Conservation (phyloP, 2,113 vertebrate genomes). For the Antechinus flavipes region DNA sequence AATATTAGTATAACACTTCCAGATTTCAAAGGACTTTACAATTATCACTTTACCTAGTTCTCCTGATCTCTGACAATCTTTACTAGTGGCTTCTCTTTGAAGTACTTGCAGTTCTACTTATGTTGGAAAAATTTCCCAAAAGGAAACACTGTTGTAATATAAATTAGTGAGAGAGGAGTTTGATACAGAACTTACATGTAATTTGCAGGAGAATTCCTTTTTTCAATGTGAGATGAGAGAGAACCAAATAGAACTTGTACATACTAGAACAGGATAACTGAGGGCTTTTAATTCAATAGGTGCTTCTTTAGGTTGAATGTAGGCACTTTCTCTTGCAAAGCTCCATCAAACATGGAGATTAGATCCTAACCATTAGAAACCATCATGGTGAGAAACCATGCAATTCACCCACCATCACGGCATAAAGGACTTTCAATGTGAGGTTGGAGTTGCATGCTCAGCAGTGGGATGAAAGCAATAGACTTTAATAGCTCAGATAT, state of each 20-base stretch:
- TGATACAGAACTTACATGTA: conserved; percentile 52
- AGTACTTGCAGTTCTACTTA: conserved; percentile 72
- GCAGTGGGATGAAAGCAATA: conserved; percentile 28
- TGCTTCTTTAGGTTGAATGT: conserved; percentile 20
- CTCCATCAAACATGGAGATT: not conserved
- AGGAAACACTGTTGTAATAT: conserved; percentile 63
- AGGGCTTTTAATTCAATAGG: conserved; percentile 22
- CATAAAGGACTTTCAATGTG: conserved; percentile 15
- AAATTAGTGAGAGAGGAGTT: conserved; percentile 67
- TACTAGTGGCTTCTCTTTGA: conserved; percentile 67
- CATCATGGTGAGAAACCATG: conserved; percentile 12
- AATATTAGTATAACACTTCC: conserved; percentile 50
- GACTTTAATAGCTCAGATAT: conserved; percentile 26
- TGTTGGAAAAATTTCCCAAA: conserved; percentile 57
- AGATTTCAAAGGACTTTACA: conserved; percentile 63
- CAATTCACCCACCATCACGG: not conserved
- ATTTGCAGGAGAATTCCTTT: conserved; percentile 45
- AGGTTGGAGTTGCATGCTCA: conserved; percentile 30
- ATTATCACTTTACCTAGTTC: conserved; percentile 66
- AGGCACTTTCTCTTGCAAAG: conserved; percentile 49
- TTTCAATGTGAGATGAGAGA: not conserved
- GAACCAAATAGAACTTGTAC: conserved; percentile 33
- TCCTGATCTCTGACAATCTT: conserved; percentile 75
- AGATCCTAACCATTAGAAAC: conserved; percentile 35
- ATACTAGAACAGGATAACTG: not conserved